A percentile compares a stretch with the other conserved stretches of the same genome.
These are phyloP conservation scores for Amphimallon solstitiale DNA, from an alignment of 2,888 invertebrate genomes.

Conservation along the genomic window DNA sequence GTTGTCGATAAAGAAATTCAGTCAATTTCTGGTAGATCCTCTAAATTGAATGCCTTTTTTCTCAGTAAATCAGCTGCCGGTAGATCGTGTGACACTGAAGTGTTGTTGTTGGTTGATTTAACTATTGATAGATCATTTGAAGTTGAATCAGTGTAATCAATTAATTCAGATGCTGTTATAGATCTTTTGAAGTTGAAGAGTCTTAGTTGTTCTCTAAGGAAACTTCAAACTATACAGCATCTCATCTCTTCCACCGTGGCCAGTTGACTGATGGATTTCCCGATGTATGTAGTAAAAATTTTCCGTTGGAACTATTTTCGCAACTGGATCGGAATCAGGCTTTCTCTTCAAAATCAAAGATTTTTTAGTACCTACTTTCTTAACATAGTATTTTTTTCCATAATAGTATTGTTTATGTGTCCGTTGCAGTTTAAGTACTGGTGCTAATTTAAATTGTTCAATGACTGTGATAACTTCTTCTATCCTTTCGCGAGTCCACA, in stretches of 20 bases:
- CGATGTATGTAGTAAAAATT: no score
- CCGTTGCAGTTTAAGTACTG: constrained; percentile 33
- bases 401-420: constrained; percentile 28
- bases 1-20: no score
- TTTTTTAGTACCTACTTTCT: constrained; percentile 26
- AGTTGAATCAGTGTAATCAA: no score
- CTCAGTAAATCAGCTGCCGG: no score
- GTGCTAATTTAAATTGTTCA: constrained; percentile 29
- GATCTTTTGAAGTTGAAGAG: no score
- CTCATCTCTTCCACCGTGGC: constrained; percentile 44
- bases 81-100: no score
- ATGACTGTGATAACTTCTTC: constrained; percentile 31
- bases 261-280: constrained; percentile 16
- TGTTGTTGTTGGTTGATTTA: no score
- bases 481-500: constrained; percentile 15
- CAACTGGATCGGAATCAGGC: constrained; percentile 30
- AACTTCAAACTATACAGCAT: constrained; percentile 35
- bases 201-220: no score
- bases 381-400: constrained; percentile 27
- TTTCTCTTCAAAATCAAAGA: constrained; percentile 33
- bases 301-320: constrained; percentile 29
- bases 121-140: no score
- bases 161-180: no score
- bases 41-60: no score
- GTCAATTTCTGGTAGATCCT: no score